Evolutionary conservation across 2,888 invertebrate genomes (phyloP).

Genomic region (Ochropleura plecta): DNA sequence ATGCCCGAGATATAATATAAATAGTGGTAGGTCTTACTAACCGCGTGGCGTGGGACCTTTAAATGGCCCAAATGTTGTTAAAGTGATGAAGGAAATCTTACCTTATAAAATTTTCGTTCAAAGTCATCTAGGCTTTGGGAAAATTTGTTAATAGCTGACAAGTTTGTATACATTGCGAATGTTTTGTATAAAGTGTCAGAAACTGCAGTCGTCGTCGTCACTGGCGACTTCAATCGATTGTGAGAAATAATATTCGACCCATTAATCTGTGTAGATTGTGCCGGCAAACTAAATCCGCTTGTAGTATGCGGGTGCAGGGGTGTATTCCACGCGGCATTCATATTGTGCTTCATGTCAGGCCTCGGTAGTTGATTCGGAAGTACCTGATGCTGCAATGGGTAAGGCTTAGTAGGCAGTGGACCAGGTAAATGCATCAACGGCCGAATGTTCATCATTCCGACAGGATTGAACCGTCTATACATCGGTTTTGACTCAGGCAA

Average conservation of each 20-base stretch:
- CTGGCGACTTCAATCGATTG: slow-evolving; percentile 33
- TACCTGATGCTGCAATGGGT: slow-evolving; percentile 9
- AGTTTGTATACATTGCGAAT: slow-evolving; percentile 24
- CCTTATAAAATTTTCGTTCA: slow-evolving; percentile 68
- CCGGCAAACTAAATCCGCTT: slow-evolving; percentile 17
- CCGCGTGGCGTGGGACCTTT: background rate
- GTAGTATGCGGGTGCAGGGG: slow-evolving; percentile 26
- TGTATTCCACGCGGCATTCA: slow-evolving; percentile 8
- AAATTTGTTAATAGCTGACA: slow-evolving; percentile 54
- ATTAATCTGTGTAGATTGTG: slow-evolving; percentile 38
- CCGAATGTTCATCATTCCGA: slow-evolving; percentile 15
- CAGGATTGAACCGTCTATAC: slow-evolving; percentile 12
- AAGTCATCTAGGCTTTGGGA: slow-evolving; percentile 59
- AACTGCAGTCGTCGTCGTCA: slow-evolving; percentile 24
- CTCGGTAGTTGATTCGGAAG: slow-evolving; percentile 15
- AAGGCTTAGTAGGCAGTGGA: slow-evolving; percentile 24
- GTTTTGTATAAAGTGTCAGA: slow-evolving; percentile 26
- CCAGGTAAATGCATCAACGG: slow-evolving; percentile 11
- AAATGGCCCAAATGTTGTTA: background rate
- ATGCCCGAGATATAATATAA: background rate
- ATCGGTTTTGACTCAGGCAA: slow-evolving; percentile 22
- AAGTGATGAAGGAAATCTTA: slow-evolving; percentile 50
- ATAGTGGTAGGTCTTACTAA: background rate
- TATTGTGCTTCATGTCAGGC: slow-evolving; percentile 24
- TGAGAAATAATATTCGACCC: slow-evolving; percentile 37